Evolutionary conservation across 1,140 invertebrate genomes (phyloP).

Genomic region (Pseudomyrmex sp.): DNA sequence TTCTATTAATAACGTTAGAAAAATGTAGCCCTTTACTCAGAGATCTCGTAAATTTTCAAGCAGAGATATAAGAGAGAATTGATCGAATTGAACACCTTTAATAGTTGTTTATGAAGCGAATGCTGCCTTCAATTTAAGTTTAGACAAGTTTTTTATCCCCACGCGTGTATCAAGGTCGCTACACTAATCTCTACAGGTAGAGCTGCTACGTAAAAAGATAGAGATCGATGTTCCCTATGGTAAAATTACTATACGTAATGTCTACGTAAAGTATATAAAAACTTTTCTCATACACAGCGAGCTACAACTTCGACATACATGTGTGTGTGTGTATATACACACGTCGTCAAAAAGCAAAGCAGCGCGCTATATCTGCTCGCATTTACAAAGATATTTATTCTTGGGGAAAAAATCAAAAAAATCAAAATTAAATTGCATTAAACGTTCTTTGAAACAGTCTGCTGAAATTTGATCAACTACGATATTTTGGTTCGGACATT

Average conservation of each 20-base stretch:
- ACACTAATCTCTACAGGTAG: conserved; percentile 42
- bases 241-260: background rate
- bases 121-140: conserved; percentile 53
- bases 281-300: background rate
- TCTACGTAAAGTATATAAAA: background rate
- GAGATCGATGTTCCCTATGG: conserved; percentile 38
- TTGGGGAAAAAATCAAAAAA: conserved; percentile 8
- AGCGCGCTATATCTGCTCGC: background rate
- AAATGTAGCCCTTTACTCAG: conserved; percentile 2
- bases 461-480: conserved; percentile 47
- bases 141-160: conserved; percentile 33
- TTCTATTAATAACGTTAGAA: conserved; percentile 6
- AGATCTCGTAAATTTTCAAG: conserved; percentile 51
- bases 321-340: too few species aligned
- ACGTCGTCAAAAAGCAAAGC: conserved; percentile 25
- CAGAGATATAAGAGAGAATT: conserved; percentile 54
- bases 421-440: conserved; percentile 46
- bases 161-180: conserved; percentile 45
- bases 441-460: background rate
- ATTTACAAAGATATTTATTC: conserved; percentile 32
- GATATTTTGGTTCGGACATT: background rate
- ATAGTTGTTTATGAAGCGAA: conserved; percentile 61
- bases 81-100: conserved; percentile 41
- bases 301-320: background rate
- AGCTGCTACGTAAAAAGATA: conserved; percentile 39